Percentiles rank a stretch among this genome's conserved stretches.
Conservation (phyloP, 2,888 invertebrate genomes). For the Smittia sp. region DNA sequence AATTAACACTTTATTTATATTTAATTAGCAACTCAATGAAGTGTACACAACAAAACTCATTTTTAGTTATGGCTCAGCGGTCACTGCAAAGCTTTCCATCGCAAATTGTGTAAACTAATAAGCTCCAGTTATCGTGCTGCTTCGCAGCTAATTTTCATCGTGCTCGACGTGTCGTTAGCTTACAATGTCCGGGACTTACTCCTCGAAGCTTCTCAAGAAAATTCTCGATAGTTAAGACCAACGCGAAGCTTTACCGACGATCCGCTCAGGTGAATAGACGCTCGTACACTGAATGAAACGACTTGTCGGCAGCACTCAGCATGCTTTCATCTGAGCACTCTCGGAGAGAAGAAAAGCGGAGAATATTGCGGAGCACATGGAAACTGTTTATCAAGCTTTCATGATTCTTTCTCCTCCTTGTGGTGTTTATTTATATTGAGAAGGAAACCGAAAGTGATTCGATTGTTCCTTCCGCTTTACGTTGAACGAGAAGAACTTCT, state of each 20-base stretch:
- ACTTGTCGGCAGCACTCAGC: not conserved
- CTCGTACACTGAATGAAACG: not conserved
- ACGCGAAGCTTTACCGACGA: not conserved
- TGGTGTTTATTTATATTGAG: not conserved
- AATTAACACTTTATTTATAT: constrained; percentile 5
- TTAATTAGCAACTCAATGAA: not conserved
- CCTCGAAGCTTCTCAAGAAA: not conserved
- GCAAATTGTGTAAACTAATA: not conserved
- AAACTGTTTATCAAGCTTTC: not conserved
- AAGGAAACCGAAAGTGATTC: constrained; percentile 4
- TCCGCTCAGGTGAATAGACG: not conserved
- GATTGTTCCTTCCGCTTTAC: not conserved
- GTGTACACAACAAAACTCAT: not conserved
- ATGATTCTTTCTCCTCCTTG: not conserved
- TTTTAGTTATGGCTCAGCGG: constrained; percentile 24
- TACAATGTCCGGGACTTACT: not conserved
- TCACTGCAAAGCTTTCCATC: not conserved
- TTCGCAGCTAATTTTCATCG: not conserved
- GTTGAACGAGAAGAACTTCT: not conserved
- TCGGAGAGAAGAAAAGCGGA: not conserved
- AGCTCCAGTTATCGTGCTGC: not conserved
- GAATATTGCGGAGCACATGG: not conserved
- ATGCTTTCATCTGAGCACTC: not conserved
- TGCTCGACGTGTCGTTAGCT: not conserved
- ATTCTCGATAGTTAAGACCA: not conserved